Percentiles rank a stretch among this genome's conserved stretches.
Evolutionary conservation across 2,797 vertebrate genomes (phyloP).

Genomic region (Craterocephalus amniculus): DNA sequence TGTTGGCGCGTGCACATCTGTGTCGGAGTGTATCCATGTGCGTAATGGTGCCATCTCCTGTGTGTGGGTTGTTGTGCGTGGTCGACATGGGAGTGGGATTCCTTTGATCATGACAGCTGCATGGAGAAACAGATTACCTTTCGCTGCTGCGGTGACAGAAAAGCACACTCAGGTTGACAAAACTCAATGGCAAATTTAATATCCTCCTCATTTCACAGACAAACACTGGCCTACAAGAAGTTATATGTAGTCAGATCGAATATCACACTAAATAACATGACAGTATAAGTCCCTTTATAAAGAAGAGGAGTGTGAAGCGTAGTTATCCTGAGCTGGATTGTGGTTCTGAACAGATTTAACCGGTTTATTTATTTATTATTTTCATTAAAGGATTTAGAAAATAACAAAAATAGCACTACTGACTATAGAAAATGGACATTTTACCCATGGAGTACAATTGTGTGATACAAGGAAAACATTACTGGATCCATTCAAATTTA

Average conservation of each 20-base stretch:
- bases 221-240: slow-evolving; percentile 30
- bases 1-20: background rate
- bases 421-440: no score
- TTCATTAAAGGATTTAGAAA: no score
- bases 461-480: no score
- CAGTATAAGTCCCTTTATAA: slow-evolving; percentile 28
- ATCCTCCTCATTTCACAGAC: slow-evolving; percentile 49
- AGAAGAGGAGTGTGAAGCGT: no score
- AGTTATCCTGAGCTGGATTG: no score
- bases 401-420: no score
- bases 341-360: no score
- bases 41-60: slow-evolving; percentile 35
- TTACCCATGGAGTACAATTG: no score
- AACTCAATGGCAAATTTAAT: slow-evolving; percentile 58
- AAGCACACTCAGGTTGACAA: slow-evolving; percentile 66
- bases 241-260: slow-evolving; percentile 17
- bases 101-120: slow-evolving; percentile 73
- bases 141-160: slow-evolving; percentile 52
- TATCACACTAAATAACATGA: slow-evolving; percentile 38
- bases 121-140: slow-evolving; percentile 74
- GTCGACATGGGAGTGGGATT: slow-evolving; percentile 61
- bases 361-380: no score
- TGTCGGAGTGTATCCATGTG: slow-evolving; percentile 12
- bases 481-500: no score
- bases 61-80: slow-evolving; percentile 49